Evolutionary conservation across 2,888 invertebrate species (phyloP), one percentile per base, ranked within the genome.

Genomic region (Drosophila multiciliata): DNA sequence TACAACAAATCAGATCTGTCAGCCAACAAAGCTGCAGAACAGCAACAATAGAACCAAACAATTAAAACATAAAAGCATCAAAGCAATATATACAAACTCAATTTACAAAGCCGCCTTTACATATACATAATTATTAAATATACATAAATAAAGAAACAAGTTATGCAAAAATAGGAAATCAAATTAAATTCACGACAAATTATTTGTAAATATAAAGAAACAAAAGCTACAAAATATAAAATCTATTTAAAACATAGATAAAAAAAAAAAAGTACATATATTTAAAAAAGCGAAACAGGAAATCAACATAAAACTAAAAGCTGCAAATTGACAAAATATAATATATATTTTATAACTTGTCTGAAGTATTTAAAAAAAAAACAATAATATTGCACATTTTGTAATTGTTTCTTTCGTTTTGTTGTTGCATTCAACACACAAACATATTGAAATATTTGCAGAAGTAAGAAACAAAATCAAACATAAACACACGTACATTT

Each of bases 141-240:
- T 52, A 61, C 29, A 53, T 54, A 70, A 26, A 67, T 36, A 61
- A 17, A 61, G 52, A 26, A 48, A 60, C 36, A 42, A 55, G 50
- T 59, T 59, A 49, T 70, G 53, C 68, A 75, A 79, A 57, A 66
- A 64, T 66, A 85, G 67, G 60, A 77, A 74, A 78, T 58, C 75
- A 72, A 75, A 69, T 60, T 64, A 62, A 63, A 62, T 66, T 69
- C 72, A 80, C 55, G 68, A 69, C 50, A 60, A 69, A 59, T 60
- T 54, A 66, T 64, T 4, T 82, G 82, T 82, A 87, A 53, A 84
- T 84, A 80, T n/a, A 81, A 65, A 67, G 15, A 49, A 65, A 62
- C 9, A 17, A 42, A 60, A 76, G 48, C 33, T 17, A 50, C 55
- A 57, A 48, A 35, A 65, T 26, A 59, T 61, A 58, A 54, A 69